Evolutionary conservation across 2,888 invertebrate species (phyloP), one percentile per base, ranked within the genome.

Genomic region (Sepiola atlantica): DNA sequence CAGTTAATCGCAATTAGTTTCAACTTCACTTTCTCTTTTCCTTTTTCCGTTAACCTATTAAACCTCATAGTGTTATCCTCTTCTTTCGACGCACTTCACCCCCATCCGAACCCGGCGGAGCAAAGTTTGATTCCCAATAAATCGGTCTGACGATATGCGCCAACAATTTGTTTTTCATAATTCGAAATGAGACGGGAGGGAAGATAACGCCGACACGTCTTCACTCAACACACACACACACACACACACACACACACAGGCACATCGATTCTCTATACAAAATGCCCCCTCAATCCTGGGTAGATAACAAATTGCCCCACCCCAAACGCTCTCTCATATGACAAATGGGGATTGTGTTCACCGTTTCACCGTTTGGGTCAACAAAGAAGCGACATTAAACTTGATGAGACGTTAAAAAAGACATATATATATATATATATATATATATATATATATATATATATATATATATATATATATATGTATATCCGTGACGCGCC

Each of bases 241-340:
- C 45, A 8, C 77, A 14, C 8, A 4, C 45, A 45, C 45, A 45
- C 8, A 8, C 45, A 8, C 45, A 8, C 8, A 45, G 2, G 45
- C 45, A 8, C 8, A 45, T 8, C 45, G 45, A 4, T 32, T 16
- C n/a, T n/a, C n/a, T 77, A n/a, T 77, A 77, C 77, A n/a, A n/a
- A 77, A n/a, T 77, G n/a, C 32, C 77, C 77, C 14, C n/a, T n/a
- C 77, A n/a, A 77, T n/a, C 77, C 77, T n/a, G 77, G 77, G n/a
- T 77, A 77, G n/a, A 77, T 77, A 77, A 77, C 77, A 77, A 77
- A 77, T 77, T 77, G n/a, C 77, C 77, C 77, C 77, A 77, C 77
- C n/a, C 77, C 77, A 3, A 77, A 77, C 77, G 77, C 32, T 77
- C 77, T 16, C n/a, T n/a, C 32, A 32, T 14, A n/a, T 77, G 77